A percentile compares a stretch with the other conserved stretches of the same genome.
phyloP scores from a whole-genome alignment of 2,888 invertebrate species.

The Drosophila subsilvestris region DNA sequence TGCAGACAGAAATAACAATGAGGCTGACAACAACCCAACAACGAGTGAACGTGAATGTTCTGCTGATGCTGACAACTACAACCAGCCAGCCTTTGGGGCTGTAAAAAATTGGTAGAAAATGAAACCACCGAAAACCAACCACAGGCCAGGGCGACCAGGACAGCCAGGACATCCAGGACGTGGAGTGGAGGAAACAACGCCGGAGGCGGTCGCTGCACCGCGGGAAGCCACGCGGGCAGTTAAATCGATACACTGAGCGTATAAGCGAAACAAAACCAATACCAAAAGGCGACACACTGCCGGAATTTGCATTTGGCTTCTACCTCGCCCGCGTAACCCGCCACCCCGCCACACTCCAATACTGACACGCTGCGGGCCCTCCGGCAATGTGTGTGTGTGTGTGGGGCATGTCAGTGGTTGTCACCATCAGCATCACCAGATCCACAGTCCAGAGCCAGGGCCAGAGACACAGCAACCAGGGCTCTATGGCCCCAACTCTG shows the following conservation, averaged over 20 bases:
- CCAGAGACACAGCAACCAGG: background rate
- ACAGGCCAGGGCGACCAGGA: conserved; percentile 22
- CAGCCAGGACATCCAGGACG: conserved; percentile 15
- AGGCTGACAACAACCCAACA: conserved; percentile 9
- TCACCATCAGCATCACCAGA: conserved; percentile 66
- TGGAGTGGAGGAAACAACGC: conserved; percentile 32
- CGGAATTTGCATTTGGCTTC: conserved; percentile 65
- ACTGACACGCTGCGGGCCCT: conserved; percentile 8
- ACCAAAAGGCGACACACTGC: conserved; percentile 63
- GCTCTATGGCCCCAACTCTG: conserved; percentile 1
- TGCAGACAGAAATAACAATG: conserved; percentile 42
- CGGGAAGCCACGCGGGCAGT: conserved; percentile 53
- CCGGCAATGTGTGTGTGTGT: conserved; percentile 20
- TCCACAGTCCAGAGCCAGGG: conserved; percentile 26
- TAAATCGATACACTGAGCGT: conserved; percentile 72
- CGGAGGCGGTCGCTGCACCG: conserved; percentile 40
- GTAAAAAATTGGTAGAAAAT: conserved; percentile 26
- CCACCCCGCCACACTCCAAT: conserved; percentile 6
- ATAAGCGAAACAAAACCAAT: conserved; percentile 68
- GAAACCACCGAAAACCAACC: conserved; percentile 39
- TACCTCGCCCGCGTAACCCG: conserved; percentile 5
- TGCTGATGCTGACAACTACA: conserved; percentile 58
- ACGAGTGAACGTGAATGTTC: conserved; percentile 29
- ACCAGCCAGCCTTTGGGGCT: conserved; percentile 28
- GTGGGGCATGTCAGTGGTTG: conserved; percentile 67